A percentile compares a stretch with the other conserved stretches of the same genome.
Conservation (phyloP, 2,797 vertebrate species). For the Molossus molossus region DNA sequence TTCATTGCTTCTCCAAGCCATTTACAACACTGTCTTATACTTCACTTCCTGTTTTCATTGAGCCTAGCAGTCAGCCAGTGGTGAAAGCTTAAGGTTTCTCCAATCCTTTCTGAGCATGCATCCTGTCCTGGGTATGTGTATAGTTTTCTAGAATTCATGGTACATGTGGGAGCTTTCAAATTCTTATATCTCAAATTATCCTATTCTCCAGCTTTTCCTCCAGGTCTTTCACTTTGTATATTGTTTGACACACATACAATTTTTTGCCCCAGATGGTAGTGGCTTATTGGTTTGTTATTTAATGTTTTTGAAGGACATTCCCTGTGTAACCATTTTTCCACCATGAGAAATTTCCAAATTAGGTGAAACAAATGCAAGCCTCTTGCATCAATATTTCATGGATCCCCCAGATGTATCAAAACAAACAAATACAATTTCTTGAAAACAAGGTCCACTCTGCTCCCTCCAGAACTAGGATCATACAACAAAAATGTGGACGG, state of each 20-base stretch:
- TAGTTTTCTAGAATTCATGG: neutral
- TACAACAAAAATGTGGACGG: neutral
- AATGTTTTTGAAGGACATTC: neutral
- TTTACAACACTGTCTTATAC: neutral
- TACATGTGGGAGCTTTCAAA: conserved; percentile 25
- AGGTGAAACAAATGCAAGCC: neutral
- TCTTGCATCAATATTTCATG: neutral
- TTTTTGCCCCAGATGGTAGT: neutral
- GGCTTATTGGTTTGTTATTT: conserved; percentile 7
- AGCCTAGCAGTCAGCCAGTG: neutral
- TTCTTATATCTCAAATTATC: neutral
- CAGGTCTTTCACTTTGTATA: neutral
- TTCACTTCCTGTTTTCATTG: neutral
- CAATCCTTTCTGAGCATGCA: neutral
- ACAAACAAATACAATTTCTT: neutral
- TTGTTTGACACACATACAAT: neutral
- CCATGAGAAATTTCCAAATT: neutral
- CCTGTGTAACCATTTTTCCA: neutral
- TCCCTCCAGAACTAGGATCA: neutral
- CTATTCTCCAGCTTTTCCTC: neutral
- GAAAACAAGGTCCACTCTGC: neutral
- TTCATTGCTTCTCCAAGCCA: neutral
- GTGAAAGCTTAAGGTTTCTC: neutral
- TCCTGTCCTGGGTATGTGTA: neutral
- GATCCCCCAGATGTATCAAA: neutral